phyloP scores from a whole-genome alignment of 2,113 vertebrate species.

The Misgurnus anguillicaudatus region DNA sequence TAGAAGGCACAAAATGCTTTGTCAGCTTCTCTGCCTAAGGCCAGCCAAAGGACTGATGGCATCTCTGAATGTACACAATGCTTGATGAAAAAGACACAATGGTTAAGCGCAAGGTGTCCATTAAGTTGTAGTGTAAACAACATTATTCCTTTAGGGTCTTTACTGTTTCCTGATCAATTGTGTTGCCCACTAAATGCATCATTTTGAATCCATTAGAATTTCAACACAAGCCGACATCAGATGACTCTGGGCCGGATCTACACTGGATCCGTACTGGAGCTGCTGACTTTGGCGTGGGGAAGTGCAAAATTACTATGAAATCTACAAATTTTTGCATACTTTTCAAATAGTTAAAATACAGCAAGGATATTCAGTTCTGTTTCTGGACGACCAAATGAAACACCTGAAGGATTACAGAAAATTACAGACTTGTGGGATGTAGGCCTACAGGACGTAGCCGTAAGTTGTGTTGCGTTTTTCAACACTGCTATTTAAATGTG shows the following conservation, averaged over 20 bases:
- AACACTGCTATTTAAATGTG: too few species aligned
- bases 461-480: too few species aligned
- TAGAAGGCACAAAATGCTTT: conserved; percentile 13
- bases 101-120: not conserved
- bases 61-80: not conserved
- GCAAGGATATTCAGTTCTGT: too few species aligned
- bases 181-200: not conserved
- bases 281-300: not conserved
- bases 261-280: too few species aligned
- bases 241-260: too few species aligned
- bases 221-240: too few species aligned
- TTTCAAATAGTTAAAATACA: too few species aligned
- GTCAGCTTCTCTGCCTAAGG: conserved; percentile 35
- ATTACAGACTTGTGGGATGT: too few species aligned
- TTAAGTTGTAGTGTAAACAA: conserved; percentile 14
- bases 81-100: not conserved
- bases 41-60: conserved; percentile 6
- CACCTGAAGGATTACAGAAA: too few species aligned
- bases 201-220: not conserved
- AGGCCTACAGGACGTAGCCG: too few species aligned
- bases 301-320: not conserved
- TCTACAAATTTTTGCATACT: too few species aligned
- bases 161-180: conserved; percentile 21
- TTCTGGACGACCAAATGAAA: too few species aligned
- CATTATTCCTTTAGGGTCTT: not conserved